Conservation (phyloP, 2,113 vertebrate species). For the Chloropsis cyanopogon region DNA sequence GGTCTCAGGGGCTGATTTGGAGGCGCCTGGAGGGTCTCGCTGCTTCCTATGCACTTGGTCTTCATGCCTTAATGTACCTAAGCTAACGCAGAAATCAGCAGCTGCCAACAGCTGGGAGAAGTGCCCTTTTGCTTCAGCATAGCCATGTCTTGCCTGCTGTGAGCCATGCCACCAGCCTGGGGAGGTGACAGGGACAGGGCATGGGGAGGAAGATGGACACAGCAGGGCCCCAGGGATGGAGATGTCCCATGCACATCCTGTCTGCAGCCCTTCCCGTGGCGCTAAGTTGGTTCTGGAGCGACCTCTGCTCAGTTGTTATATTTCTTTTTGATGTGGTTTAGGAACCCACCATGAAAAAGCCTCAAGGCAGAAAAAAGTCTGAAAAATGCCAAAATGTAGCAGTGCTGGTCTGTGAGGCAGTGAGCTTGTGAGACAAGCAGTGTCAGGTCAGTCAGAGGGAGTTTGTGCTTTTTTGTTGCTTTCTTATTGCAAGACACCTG, state of each 20-base stretch:
- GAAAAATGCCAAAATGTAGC: background rate
- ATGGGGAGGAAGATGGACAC: background rate
- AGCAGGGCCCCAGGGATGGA: background rate
- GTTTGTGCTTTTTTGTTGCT: background rate
- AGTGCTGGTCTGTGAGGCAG: background rate
- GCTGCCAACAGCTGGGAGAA: background rate
- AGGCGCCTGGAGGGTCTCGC: background rate
- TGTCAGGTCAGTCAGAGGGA: background rate
- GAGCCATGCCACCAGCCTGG: background rate
- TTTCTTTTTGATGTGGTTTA: background rate
- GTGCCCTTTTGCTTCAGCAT: constrained; percentile 49
- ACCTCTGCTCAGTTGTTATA: background rate
- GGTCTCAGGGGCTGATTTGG: background rate
- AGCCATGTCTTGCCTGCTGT: background rate
- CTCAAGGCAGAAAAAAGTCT: background rate
- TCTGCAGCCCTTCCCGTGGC: background rate
- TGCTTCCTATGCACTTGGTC: constrained; percentile 53
- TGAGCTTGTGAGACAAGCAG: background rate
- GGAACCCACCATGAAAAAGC: background rate
- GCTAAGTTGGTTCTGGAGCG: background rate
- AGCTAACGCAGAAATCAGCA: background rate
- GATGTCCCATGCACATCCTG: background rate
- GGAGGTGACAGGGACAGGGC: background rate
- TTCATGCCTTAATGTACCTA: constrained; percentile 56
- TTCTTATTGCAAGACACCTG: background rate